Base-by-base conservation (phyloP, 1,140 invertebrate genomes). In the Drosophila auraria region DNA sequence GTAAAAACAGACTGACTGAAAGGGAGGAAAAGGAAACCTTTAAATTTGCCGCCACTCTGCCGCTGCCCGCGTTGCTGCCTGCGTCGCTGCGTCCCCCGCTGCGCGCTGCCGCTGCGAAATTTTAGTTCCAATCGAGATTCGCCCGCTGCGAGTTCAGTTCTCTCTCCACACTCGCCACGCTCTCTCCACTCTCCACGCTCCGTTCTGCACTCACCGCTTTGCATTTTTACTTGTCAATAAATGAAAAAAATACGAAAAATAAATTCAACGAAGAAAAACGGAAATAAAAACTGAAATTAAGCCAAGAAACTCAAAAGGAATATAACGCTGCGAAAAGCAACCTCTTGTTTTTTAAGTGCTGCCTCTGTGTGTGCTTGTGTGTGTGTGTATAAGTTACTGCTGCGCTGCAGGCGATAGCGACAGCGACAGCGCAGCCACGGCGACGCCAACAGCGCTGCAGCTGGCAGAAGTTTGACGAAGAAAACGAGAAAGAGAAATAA, bases 61-160 rank as follows among this genome's bases (percentile, higher is more conserved):
- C 45, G 61, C 61, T 49, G 44, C 14, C 23, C 12, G 59, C 44
- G 65, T 27, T 33, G 47, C 60, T 66, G 47, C 38, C 38, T 56
- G 49, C 60, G 20, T 27, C 60, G 45, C 23, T 25, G 23, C 58
- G 61, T 56, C 49, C 66, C 63, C 66, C 49, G 66, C 66, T 53
- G 65, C 33, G 65, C 60, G 38, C 49, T 36, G 68, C 65, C 23
- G 63, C 49, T 44, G 36, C 25, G 44, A 64, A 65, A 57, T 57
- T 69, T 70, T 68, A 70, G 68, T 70, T 70, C 50, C n/a, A 54
- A 54, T 70, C 61, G 63, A 69, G 68, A 70, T 70, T 70, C 27
- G 38, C 47, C 53, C 68, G 66, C 66, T 68, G 47, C 47, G 62
- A 45, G 66, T 71, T 71, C 45, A 64, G 65, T 69, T 69, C 66